Conservation (phyloP, 2,113 vertebrate species). For the Cinclus cinclus region DNA sequence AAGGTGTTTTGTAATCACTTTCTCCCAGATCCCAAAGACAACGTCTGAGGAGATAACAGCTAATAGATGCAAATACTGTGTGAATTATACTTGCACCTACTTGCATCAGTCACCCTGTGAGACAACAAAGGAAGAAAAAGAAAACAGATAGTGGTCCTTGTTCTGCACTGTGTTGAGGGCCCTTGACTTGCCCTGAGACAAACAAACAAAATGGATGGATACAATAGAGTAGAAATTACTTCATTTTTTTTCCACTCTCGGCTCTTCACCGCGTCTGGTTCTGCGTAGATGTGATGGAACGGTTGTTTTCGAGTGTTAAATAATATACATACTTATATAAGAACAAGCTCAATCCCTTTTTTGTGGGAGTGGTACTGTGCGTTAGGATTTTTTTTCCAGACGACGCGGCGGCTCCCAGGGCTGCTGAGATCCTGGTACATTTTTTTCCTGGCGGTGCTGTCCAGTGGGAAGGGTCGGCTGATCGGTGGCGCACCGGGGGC, state of each 20-base stretch:
- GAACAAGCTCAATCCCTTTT: constrained; percentile 5
- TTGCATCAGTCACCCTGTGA: neutral
- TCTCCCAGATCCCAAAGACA: neutral
- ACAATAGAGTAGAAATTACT: neutral
- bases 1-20: neutral
- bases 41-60: neutral
- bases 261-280: neutral
- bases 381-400: neutral
- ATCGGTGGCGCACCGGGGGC: no score
- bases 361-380: constrained; percentile 17
- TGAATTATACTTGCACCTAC: neutral
- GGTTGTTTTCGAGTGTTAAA: constrained; percentile 55
- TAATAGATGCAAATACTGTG: constrained; percentile 8
- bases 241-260: neutral
- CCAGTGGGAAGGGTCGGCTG: neutral
- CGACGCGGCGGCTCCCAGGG: neutral
- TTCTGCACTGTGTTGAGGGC: neutral
- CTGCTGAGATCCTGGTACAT: neutral
- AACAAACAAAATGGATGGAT: neutral
- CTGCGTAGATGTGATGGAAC: constrained; percentile 2
- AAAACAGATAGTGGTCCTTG: constrained; percentile 4
- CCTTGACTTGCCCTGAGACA: constrained; percentile 1
- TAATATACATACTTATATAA: constrained; percentile 64
- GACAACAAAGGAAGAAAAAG: neutral
- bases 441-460: accelerated